phyloP scores from a whole-genome alignment of 2,888 invertebrate genomes.

The Melanargia galathea region DNA sequence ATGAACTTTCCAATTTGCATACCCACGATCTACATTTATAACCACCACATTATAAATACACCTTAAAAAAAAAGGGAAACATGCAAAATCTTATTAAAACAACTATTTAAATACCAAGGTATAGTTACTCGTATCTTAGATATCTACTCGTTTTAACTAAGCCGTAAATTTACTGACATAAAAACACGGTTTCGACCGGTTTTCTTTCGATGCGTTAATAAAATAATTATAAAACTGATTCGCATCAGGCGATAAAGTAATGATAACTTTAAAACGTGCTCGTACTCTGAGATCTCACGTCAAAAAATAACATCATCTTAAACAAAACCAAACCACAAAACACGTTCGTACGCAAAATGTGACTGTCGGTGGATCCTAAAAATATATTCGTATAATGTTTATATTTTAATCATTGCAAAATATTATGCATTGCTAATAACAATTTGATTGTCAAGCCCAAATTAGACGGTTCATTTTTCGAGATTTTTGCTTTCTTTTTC shows the following conservation, averaged over 20 bases:
- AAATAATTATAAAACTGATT: slow-evolving; percentile 8
- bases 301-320: not conserved
- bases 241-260: slow-evolving; percentile 10
- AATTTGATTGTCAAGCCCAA: no score
- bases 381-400: no score
- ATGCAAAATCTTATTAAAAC: not conserved
- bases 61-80: not conserved
- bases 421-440: no score
- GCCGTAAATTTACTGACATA: not conserved
- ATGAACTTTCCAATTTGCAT: no score
- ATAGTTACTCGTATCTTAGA: not conserved
- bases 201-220: slow-evolving; percentile 16
- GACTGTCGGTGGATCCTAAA: no score
- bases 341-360: not conserved
- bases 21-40: no score
- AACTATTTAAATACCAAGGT: no score
- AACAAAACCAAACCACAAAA: not conserved
- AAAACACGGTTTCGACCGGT: slow-evolving; percentile 8
- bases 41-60: no score
- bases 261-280: slow-evolving; percentile 8
- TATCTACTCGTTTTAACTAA: not conserved
- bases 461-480: no score
- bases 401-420: no score
- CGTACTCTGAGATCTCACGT: slow-evolving; percentile 7
- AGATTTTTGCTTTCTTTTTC: no score